phyloP scores from a whole-genome alignment of 2,797 vertebrate species.

The Valencia hispanica region DNA sequence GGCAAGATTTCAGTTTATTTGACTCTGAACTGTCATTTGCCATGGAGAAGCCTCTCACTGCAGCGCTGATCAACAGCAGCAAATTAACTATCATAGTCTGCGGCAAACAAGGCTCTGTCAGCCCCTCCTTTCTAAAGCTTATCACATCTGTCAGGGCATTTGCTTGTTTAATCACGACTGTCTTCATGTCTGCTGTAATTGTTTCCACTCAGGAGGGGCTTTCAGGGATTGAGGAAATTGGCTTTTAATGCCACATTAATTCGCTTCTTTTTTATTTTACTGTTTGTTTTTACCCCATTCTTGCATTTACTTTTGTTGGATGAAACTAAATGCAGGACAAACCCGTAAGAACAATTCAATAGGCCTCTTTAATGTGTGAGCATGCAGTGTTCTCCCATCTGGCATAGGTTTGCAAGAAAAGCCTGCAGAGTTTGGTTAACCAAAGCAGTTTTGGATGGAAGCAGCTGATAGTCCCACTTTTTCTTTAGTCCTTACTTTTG shows the following conservation, averaged over 20 bases:
- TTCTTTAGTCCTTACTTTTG: not conserved
- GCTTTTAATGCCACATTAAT: conserved; percentile 74
- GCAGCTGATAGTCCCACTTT: not conserved
- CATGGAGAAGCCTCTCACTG: conserved; percentile 43
- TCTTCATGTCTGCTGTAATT: conserved; percentile 66
- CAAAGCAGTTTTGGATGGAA: not conserved
- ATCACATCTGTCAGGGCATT: conserved; percentile 66
- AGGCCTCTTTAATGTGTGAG: not conserved
- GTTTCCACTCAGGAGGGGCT: conserved; percentile 68
- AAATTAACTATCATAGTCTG: conserved; percentile 55
- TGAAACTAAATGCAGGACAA: too few species aligned
- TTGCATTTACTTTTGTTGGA: conserved; percentile 34
- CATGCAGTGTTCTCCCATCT: not conserved
- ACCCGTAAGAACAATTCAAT: too few species aligned
- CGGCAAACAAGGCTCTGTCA: conserved; percentile 55
- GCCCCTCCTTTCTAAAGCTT: conserved; percentile 57
- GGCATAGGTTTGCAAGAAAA: not conserved
- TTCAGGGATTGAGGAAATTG: conserved; percentile 70
- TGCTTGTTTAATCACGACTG: conserved; percentile 68
- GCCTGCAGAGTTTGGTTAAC: not conserved
- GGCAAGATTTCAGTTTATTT: conserved; percentile 11
- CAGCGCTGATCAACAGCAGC: conserved; percentile 43
- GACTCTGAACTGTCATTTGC: conserved; percentile 44
- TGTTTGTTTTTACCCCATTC: conserved; percentile 27
- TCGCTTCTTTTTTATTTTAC: conserved; percentile 61